A percentile compares a stretch with the other conserved stretches of the same genome.
phyloP scores from a whole-genome alignment of 2,113 vertebrate genomes.

The Boulengeromyrus knoepffleri region DNA sequence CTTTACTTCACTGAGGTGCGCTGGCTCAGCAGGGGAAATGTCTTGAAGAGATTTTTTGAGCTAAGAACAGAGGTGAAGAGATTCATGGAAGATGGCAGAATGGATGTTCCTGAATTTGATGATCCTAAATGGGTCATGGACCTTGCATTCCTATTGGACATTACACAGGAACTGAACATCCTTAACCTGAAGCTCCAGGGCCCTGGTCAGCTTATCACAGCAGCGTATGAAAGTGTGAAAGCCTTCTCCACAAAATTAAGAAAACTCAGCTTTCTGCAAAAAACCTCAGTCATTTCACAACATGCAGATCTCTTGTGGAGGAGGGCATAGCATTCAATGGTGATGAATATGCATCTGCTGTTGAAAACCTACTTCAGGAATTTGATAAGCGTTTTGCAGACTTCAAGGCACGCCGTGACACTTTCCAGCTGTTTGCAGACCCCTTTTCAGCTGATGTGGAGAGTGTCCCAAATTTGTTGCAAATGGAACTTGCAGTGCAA shows the following conservation, averaged over 20 bases:
- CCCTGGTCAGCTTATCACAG: conserved; percentile 28
- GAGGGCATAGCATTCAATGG: background rate
- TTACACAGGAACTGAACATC: conserved; percentile 27
- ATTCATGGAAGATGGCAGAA: conserved; percentile 20
- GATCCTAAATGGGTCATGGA: conserved; percentile 25
- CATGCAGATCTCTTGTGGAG: background rate
- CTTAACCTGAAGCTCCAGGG: conserved; percentile 28
- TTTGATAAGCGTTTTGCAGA: conserved; percentile 14
- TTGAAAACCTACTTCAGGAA: conserved; percentile 17
- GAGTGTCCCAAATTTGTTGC: conserved; percentile 4
- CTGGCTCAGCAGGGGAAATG: too few relatives aligned
- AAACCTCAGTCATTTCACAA: background rate
- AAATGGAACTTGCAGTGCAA: conserved; percentile 23
- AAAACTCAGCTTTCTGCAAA: background rate
- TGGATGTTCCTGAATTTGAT: conserved; percentile 2
- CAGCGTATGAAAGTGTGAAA: conserved; percentile 17
- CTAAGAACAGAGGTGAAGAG: background rate
- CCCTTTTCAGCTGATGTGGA: conserved; percentile 22
- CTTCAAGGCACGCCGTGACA: background rate
- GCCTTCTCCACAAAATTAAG: too few relatives aligned
- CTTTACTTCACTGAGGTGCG: too few relatives aligned
- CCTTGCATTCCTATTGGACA: conserved; percentile 21
- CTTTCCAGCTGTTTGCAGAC: conserved; percentile 26
- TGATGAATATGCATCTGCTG: background rate
- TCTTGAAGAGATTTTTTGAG: too few relatives aligned